Evolutionary conservation across 2,797 vertebrate genomes (phyloP), one percentile per base, ranked within the genome.

Genomic region (Emys orbicularis): DNA sequence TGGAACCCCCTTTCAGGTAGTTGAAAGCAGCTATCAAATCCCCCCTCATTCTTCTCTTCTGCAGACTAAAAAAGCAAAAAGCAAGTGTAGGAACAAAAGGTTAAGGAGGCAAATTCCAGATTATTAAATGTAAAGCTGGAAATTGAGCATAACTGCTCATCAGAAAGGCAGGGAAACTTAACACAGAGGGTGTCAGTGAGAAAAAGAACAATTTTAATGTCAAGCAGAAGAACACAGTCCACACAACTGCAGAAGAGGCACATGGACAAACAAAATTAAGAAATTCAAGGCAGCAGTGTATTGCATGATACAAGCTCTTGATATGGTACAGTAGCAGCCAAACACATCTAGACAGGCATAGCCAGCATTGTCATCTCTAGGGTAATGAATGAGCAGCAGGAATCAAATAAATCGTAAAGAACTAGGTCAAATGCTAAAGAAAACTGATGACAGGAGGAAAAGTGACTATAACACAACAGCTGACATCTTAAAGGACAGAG

Each of bases 101-200:
- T 88, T 6, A 2, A 2, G 4, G 44, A 31, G 44, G 27, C 12
- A 77, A 77, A 49, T 77, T 8, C 31, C 25, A 12, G 12, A 41
- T 23, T 89, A 44, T 47, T 47, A 34, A 87, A n/a, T 54, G 91
- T 81, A 89, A 86, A 57, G 90, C 87, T 96, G 89, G 50, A 83
- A 90, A 56, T 49, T 96, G 85, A 94, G 95, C 95, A 90, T 90
- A 96, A 90, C 85, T 85, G 83, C 86, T 94, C 93, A 96, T 93
- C 96, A 97, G 93, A 96, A 96, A 95, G 74, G 31, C 94, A 97
- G 96, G 94, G 97, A 97, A 95, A 82, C 92, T 95, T 91, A 92
- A 83, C 89, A 96, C 92, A 92, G 95, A 94, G 92, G 87, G 11
- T 23, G 37, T 93, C 80, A 79, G 8, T 50, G 87, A 92, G 86